A percentile compares a stretch with the other conserved stretches of the same genome.
Evolutionary conservation across 2,113 vertebrate genomes (phyloP).

Genomic region (Eudyptes chrysolophus): DNA sequence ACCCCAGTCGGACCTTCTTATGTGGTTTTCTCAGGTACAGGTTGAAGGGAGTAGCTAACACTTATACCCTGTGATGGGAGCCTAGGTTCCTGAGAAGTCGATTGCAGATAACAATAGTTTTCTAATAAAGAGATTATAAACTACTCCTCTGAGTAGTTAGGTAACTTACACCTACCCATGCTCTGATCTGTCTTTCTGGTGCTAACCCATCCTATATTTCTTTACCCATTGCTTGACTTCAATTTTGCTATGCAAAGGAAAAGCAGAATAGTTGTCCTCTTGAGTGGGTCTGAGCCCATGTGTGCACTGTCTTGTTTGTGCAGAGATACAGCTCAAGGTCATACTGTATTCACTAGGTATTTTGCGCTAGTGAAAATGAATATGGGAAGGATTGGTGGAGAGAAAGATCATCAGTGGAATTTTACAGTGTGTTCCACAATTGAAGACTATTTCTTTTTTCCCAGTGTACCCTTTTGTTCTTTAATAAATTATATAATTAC

Average conservation of each 20-base stretch:
- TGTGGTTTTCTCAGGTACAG: not conserved
- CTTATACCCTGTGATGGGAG: not conserved
- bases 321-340: not conserved
- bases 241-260: not conserved
- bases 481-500: not conserved
- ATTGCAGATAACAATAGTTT: not conserved
- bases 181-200: not conserved
- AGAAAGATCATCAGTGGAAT: not conserved
- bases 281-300: not conserved
- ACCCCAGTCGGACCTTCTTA: not conserved
- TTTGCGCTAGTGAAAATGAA: not conserved
- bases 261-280: not conserved
- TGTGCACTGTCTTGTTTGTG: not conserved
- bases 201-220: not conserved
- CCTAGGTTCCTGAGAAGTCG: fast-evolving
- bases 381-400: not conserved
- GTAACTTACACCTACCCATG: not conserved
- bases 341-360: not conserved
- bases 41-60: not conserved
- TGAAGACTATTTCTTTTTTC: not conserved
- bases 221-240: not conserved
- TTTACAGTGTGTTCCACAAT: not conserved
- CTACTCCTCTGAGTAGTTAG: not conserved
- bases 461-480: not conserved
- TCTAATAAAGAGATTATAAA: not conserved